Conservation (phyloP, 2,113 vertebrate species). For the Thamnophis sirtalis region DNA sequence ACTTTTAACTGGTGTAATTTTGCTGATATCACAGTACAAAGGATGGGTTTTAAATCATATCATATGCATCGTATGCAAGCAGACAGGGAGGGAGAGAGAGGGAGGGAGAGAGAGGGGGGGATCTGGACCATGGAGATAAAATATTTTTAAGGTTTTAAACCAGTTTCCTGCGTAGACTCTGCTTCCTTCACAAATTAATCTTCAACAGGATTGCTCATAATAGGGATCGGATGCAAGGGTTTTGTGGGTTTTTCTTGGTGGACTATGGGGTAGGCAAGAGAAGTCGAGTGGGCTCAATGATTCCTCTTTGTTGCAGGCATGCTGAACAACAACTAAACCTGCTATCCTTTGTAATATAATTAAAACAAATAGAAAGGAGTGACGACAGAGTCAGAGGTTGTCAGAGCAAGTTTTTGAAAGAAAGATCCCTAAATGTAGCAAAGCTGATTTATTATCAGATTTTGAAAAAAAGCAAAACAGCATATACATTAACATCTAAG, state of each 20-base stretch:
- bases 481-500: neutral
- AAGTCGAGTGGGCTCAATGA: neutral
- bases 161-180: neutral
- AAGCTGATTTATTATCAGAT: neutral
- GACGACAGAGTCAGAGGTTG: neutral
- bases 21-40: no score
- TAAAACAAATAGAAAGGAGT: neutral
- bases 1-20: no score
- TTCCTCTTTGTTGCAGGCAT: neutral
- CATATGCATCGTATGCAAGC: no score
- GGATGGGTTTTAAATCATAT: no score
- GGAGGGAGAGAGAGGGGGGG: accelerated
- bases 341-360: neutral
- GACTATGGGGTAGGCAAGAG: neutral
- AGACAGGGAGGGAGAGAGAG: no score
- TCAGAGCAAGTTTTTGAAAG: neutral
- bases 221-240: neutral
- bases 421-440: neutral
- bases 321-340: neutral
- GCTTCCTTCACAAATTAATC: neutral
- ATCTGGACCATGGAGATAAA: neutral
- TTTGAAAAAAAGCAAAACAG: neutral
- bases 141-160: neutral
- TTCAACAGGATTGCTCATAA: neutral
- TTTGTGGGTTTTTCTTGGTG: neutral